Conservation (phyloP, 2,113 vertebrate genomes). For the Trogon surrucura region DNA sequence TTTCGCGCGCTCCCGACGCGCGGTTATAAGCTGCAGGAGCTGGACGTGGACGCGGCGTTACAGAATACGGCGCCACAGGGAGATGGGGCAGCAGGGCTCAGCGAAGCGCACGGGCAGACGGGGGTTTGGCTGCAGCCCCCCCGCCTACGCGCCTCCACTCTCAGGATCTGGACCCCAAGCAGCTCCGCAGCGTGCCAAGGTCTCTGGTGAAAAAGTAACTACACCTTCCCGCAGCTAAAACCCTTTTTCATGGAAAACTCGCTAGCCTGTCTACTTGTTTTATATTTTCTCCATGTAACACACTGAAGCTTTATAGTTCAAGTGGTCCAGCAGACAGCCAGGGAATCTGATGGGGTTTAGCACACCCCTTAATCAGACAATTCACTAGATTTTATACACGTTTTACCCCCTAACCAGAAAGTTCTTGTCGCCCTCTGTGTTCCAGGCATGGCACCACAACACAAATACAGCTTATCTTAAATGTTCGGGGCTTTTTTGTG, state of each 20-base stretch:
- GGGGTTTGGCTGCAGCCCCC: background rate
- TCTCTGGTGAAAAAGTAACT: background rate
- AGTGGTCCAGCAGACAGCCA: background rate
- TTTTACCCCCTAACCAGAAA: background rate
- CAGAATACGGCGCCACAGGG: background rate
- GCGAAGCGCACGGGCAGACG: background rate
- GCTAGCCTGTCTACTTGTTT: background rate
- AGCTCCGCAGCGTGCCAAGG: background rate
- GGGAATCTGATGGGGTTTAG: background rate
- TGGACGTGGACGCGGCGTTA: background rate
- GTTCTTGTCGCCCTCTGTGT: background rate
- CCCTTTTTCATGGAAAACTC: background rate
- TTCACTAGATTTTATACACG: background rate
- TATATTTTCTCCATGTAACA: background rate
- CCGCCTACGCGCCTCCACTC: background rate
- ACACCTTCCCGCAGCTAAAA: background rate
- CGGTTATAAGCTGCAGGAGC: background rate
- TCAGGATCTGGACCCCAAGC: background rate
- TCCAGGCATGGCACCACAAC: background rate
- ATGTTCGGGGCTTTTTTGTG: background rate
- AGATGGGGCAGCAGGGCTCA: background rate
- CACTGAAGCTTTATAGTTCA: background rate
- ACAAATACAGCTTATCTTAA: background rate
- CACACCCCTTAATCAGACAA: background rate
- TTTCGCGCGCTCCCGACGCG: fast-evolving